These are phyloP conservation scores for Aphidoletes aphidimyza DNA, from an alignment of 2,888 invertebrate genomes.

Conservation along the genomic window DNA sequence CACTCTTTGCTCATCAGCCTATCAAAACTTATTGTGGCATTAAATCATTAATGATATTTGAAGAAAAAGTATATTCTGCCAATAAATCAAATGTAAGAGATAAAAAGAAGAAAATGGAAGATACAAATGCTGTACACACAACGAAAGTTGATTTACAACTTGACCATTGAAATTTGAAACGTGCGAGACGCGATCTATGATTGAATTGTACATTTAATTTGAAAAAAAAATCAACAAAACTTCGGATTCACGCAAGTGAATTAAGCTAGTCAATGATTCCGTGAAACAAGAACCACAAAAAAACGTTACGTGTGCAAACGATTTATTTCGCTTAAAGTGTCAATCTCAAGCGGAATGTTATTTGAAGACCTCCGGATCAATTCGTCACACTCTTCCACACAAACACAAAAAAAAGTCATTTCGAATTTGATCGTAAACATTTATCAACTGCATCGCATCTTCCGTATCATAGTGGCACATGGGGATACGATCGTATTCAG, in stretches of 20 bases:
- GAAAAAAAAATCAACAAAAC: background rate
- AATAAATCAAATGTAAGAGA: constrained; percentile 23
- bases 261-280: too few species aligned
- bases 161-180: background rate
- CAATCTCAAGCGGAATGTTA: too few species aligned
- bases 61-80: background rate
- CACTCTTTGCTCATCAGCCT: background rate
- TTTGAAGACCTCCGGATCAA: too few species aligned
- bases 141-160: constrained; percentile 33
- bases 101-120: background rate
- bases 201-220: background rate
- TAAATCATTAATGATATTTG: constrained; percentile 5
- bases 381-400: too few species aligned
- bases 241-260: background rate
- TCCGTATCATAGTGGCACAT: too few species aligned
- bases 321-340: too few species aligned
- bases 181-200: background rate
- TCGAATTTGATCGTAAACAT: too few species aligned
- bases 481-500: too few species aligned
- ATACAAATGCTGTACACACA: background rate
- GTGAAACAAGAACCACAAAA: background rate
- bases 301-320: too few species aligned
- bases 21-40: background rate
- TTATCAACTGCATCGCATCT: too few species aligned
- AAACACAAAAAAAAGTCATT: too few species aligned